Evolutionary conservation across 2,888 invertebrate species (phyloP), one percentile per base, ranked within the genome.

Genomic region (Tinea semifulvella): DNA sequence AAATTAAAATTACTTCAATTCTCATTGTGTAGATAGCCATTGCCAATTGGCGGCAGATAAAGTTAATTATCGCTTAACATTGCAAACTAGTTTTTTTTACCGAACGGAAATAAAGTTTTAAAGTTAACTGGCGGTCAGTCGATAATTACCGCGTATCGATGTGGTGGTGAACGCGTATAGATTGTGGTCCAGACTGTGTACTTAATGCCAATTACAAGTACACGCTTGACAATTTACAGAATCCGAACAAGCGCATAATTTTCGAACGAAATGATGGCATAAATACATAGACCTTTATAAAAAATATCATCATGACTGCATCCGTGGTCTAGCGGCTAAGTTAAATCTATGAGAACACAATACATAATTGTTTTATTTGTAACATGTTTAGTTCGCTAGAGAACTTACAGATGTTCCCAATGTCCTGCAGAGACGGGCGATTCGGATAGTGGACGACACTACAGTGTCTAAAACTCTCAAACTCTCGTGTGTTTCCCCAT

Each of bases 41-140:
- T 17, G 17, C 18, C 36, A 36, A 36, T 36, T 36, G 17, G 18
- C 11, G 10, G 18, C 36, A 36, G 36, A 36, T 36, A 36, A 36
- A 36, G 17, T 36, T 36, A 36, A 36, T 36, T 36, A 36, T 36
- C 36, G 36, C 36, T 13, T 26, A 38, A 38, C 13, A 13, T 42
- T 42, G 42, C 27, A 42, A 42, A 42, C 42, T 27, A 26, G 42
- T 42, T 42, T 27, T 20, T 27, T 40, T 14, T 11, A 27, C 25
- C 27, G 42, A 42, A 42, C 42, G 42, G 42, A 42, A 42, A 42
- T 42, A 27, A 42, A 42, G 42, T 42, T 42, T 38, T 40, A 40
- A 40, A 22, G 19, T 36, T 22, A 40, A 20, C 11, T 22, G 22
- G 40, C 40, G 40, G 40, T 40, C 40, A 40, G 40, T 22, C 22